These are phyloP conservation scores for Muraenolepis orangiensis DNA, from an alignment of 2,797 vertebrate genomes.

Conservation along the genomic window DNA sequence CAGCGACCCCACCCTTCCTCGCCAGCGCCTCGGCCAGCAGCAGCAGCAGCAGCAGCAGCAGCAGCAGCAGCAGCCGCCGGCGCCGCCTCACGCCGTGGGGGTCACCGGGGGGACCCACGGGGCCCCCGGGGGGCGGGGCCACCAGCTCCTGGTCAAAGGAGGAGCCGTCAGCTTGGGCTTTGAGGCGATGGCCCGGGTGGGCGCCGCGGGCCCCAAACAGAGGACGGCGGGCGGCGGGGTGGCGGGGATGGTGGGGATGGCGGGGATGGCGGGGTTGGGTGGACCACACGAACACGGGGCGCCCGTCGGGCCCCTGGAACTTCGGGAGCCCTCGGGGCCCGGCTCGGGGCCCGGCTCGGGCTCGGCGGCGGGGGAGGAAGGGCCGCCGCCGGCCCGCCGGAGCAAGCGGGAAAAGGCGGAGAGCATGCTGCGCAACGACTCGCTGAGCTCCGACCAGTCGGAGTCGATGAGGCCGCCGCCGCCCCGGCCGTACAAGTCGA, in stretches of 20 bases:
- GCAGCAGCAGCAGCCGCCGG: conserved; percentile 42
- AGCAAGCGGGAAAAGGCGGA: conserved; percentile 93
- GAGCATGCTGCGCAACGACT: conserved; percentile 96
- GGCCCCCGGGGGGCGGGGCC: conserved; percentile 74
- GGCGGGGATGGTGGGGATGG: not conserved
- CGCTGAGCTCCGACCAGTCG: conserved; percentile 94
- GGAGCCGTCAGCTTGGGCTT: conserved; percentile 64
- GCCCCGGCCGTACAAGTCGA: conserved; percentile 90
- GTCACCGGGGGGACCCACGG: conserved; percentile 48
- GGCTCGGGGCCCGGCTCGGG: conserved; percentile 81
- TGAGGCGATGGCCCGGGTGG: conserved; percentile 43
- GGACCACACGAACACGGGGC: conserved; percentile 58
- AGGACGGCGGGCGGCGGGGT: conserved; percentile 49
- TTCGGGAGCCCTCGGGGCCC: conserved; percentile 81
- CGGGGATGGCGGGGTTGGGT: conserved; percentile 33
- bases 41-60: conserved; percentile 70
- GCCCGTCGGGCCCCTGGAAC: conserved; percentile 73
- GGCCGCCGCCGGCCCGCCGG: conserved; percentile 61
- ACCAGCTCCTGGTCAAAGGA: conserved; percentile 56
- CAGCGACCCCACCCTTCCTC: conserved; percentile 72
- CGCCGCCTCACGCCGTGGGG: not conserved
- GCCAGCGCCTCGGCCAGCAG: conserved; percentile 74
- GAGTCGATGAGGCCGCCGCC: conserved; percentile 93
- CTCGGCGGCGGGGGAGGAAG: conserved; percentile 56
- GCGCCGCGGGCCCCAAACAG: conserved; percentile 49